These are phyloP conservation scores for Macrosoma leucophasiata DNA, from an alignment of 2,888 invertebrate genomes.

Conservation along the genomic window DNA sequence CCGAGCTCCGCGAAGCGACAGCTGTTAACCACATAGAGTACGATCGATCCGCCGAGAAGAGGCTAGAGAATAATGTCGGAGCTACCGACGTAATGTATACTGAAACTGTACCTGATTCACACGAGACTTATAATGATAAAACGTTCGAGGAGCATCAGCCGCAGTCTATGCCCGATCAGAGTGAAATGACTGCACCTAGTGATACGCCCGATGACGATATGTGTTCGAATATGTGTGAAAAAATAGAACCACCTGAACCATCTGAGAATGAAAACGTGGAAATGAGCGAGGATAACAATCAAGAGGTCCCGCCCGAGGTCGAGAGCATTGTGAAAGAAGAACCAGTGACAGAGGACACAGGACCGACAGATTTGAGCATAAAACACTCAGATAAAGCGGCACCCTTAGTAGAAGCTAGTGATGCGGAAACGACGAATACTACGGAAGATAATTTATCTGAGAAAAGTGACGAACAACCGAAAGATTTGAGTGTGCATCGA, in stretches of 20 bases:
- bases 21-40: constrained; percentile 46
- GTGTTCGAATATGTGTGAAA: constrained; percentile 22
- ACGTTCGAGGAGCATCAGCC: constrained; percentile 36
- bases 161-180: constrained; percentile 40
- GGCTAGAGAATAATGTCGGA: constrained; percentile 40
- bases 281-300: constrained; percentile 25
- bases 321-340: constrained; percentile 17
- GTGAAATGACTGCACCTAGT: constrained; percentile 35
- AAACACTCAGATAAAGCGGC: constrained; percentile 49
- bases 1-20: constrained; percentile 37
- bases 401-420: constrained; percentile 30
- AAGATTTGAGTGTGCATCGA: constrained; percentile 77
- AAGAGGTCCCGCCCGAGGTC: constrained; percentile 18
- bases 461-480: constrained; percentile 74
- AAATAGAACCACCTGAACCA: constrained; percentile 11
- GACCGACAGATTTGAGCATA: constrained; percentile 76
- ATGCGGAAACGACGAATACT: constrained; percentile 38
- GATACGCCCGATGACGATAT: constrained; percentile 28
- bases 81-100: constrained; percentile 41
- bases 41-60: constrained; percentile 45
- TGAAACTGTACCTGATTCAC: constrained; percentile 51
- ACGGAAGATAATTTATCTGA: constrained; percentile 52
- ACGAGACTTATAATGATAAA: constrained; percentile 38
- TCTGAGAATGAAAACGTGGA: constrained; percentile 23
- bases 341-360: constrained; percentile 50